phyloP scores from a whole-genome alignment of 1,140 invertebrate species.

The Teleopsis dalmanni region DNA sequence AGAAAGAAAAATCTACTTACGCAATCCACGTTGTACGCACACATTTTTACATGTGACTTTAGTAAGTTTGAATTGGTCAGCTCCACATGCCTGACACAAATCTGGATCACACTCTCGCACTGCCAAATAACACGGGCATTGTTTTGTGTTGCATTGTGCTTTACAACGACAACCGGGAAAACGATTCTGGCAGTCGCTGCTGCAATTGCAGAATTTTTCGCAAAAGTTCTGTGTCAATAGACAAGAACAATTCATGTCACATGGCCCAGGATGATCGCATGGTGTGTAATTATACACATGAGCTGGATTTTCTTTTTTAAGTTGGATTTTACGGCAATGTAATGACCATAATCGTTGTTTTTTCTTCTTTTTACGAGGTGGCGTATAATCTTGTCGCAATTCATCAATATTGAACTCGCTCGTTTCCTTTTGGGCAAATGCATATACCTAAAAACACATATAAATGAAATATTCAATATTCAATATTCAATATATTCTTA shows the following conservation, averaged over 20 bases:
- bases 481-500: conserved; percentile 1
- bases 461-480: not conserved
- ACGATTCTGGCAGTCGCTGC: conserved; percentile 88
- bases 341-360: conserved; percentile 94
- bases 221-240: conserved; percentile 93
- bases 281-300: conserved; percentile 86
- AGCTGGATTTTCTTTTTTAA: conserved; percentile 81
- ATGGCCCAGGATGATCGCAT: conserved; percentile 89
- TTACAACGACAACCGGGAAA: conserved; percentile 98
- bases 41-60: conserved; percentile 95
- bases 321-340: conserved; percentile 70
- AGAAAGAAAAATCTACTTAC: conserved; percentile 49
- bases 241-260: conserved; percentile 85
- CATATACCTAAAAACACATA: conserved; percentile 61
- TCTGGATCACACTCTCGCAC: conserved; percentile 98
- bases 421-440: conserved; percentile 85
- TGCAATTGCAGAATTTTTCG: conserved; percentile 97
- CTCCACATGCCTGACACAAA: conserved; percentile 93
- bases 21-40: conserved; percentile 85
- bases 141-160: conserved; percentile 97
- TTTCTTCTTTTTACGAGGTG: conserved; percentile 92
- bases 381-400: conserved; percentile 68
- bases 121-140: conserved; percentile 97
- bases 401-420: conserved; percentile 72
- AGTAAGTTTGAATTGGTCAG: conserved; percentile 77